Conservation (phyloP, 2,888 invertebrate genomes). For the Morpho achilles region DNA sequence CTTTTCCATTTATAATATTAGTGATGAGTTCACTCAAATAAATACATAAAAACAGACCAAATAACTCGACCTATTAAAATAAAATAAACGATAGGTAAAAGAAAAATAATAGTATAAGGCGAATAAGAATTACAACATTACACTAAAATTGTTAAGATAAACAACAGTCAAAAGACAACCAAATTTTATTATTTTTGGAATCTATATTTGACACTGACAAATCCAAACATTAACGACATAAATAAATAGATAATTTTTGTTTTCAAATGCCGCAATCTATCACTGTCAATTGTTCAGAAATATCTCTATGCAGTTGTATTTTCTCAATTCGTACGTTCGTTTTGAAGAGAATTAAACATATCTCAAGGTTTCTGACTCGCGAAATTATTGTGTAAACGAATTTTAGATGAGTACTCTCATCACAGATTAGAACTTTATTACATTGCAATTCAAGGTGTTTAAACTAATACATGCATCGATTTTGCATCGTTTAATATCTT, state of each 20-base stretch:
- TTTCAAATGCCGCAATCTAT: conserved; percentile 5
- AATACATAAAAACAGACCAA: no score
- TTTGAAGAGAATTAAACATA: conserved; percentile 32
- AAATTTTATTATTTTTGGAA: conserved; percentile 11
- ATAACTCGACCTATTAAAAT: no score
- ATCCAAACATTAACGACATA: background rate
- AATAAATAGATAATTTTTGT: background rate
- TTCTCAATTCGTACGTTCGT: conserved; percentile 13
- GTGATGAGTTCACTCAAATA: no score
- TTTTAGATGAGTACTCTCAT: conserved; percentile 37
- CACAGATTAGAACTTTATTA: conserved; percentile 32
- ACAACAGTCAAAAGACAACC: background rate
- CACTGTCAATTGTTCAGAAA: conserved; percentile 1
- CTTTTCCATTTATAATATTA: no score
- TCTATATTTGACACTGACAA: background rate
- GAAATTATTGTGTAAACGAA: conserved; percentile 65
- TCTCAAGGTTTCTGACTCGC: conserved; percentile 48
- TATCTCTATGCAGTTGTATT: background rate
- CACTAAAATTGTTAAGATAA: no score
- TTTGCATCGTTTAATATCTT: background rate
- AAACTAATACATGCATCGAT: background rate
- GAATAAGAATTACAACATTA: no score
- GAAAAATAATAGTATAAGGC: no score
- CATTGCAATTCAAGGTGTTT: conserved; percentile 12
- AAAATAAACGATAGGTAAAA: no score